Conservation (phyloP, 2,113 vertebrate genomes). For the Salvelinus alpinus region DNA sequence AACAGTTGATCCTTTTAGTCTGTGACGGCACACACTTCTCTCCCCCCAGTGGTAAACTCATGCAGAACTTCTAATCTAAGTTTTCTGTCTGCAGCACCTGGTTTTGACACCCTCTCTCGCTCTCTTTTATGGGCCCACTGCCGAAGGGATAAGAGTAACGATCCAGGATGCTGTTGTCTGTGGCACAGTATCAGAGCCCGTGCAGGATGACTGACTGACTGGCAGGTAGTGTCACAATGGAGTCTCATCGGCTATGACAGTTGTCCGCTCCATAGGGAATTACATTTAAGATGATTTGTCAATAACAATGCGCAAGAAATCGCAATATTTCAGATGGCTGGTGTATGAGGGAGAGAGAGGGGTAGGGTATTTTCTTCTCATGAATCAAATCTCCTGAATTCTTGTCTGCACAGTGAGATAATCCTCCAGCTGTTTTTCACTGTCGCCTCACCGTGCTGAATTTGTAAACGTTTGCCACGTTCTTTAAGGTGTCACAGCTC, state of each 20-base stretch:
- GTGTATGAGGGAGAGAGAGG: slow-evolving; percentile 37
- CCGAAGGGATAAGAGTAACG: slow-evolving; percentile 57
- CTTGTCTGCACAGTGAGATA: slow-evolving; percentile 71
- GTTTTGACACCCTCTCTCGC: slow-evolving; percentile 7
- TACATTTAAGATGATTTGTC: slow-evolving; percentile 68
- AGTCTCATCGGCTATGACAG: slow-evolving; percentile 60
- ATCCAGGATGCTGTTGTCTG: slow-evolving; percentile 59
- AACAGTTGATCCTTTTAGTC: slow-evolving; percentile 24
- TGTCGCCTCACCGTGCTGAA: slow-evolving; percentile 52
- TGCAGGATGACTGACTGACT: slow-evolving; percentile 60
- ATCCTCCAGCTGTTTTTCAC: slow-evolving; percentile 67
- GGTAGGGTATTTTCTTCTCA: slow-evolving; percentile 45
- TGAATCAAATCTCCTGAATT: slow-evolving; percentile 69
- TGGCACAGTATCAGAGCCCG: slow-evolving; percentile 47
- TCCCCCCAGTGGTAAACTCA: slow-evolving; percentile 18
- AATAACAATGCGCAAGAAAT: slow-evolving; percentile 57
- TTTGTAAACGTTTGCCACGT: slow-evolving; percentile 61
- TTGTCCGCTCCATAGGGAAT: slow-evolving; percentile 52
- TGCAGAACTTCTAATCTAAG: slow-evolving; percentile 32
- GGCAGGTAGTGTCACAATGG: slow-evolving; percentile 56
- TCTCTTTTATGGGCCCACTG: slow-evolving; percentile 22
- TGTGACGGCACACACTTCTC: background rate
- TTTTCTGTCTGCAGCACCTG: slow-evolving; percentile 25
- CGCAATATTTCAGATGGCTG: slow-evolving; percentile 50
- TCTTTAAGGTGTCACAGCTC: slow-evolving; percentile 45